Evolutionary conservation across 2,888 invertebrate genomes (phyloP).

Genomic region (Drosophila fulvimacula): DNA sequence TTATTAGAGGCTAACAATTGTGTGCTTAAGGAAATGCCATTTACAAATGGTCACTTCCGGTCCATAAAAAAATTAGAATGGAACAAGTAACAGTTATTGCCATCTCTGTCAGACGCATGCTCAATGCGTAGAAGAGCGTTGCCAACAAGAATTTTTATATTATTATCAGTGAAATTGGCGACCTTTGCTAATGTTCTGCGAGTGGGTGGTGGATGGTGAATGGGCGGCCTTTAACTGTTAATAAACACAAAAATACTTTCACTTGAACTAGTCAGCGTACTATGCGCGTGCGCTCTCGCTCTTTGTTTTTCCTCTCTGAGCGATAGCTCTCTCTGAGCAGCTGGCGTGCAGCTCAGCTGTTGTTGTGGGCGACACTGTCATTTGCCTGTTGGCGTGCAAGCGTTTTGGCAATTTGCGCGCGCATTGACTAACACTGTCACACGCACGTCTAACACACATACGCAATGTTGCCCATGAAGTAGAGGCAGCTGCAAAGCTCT

Average conservation of each 20-base stretch:
- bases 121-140: constrained; percentile 45
- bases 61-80: constrained; percentile 8
- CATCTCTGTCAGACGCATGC: constrained; percentile 24
- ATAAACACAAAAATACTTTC: constrained; percentile 74
- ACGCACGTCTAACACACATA: constrained; percentile 65
- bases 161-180: constrained; percentile 77
- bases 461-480: constrained; percentile 61
- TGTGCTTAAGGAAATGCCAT: constrained; percentile 54
- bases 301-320: no score
- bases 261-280: constrained; percentile 51
- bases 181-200: constrained; percentile 58
- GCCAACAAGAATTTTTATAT: constrained; percentile 56
- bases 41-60: constrained; percentile 64
- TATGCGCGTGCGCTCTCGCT: constrained; percentile 52
- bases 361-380: constrained; percentile 66
- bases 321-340: constrained; percentile 46
- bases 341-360: constrained; percentile 67
- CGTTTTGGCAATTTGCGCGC: constrained; percentile 72
- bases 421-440: constrained; percentile 64
- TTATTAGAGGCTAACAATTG: constrained; percentile 34
- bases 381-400: constrained; percentile 70
- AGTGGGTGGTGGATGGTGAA: not conserved
- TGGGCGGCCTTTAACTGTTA: constrained; percentile 52
- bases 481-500: constrained; percentile 51
- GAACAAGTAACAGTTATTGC: constrained; percentile 8